Evolutionary conservation across 1,140 invertebrate species (phyloP).

Genomic region (Radopholus similis): DNA sequence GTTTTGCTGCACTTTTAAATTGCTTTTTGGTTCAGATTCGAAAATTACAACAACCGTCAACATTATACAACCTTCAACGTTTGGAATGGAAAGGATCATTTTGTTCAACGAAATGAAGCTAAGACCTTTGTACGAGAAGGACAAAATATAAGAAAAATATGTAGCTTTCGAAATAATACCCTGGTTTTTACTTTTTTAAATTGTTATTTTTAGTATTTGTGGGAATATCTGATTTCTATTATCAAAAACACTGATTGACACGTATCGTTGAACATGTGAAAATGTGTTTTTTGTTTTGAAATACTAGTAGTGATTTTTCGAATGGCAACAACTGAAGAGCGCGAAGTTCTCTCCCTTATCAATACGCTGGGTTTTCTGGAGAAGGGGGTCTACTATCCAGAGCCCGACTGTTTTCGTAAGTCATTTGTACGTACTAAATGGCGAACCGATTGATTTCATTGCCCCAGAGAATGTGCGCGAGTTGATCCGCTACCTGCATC

Average conservation of each 20-base stretch:
- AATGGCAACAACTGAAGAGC: neutral
- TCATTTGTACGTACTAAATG: conserved; percentile 3
- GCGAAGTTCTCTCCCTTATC: conserved; percentile 36
- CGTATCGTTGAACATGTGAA: neutral
- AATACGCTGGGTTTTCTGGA: conserved; percentile 34
- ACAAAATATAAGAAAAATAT: too few species aligned
- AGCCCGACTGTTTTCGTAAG: conserved; percentile 38
- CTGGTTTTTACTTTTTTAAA: neutral
- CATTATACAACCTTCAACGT: neutral
- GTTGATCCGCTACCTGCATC: conserved; percentile 30
- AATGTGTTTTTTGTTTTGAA: neutral
- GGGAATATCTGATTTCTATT: too few species aligned
- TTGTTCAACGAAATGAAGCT: conserved; percentile 6
- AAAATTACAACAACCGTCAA: neutral
- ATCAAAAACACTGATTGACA: too few species aligned
- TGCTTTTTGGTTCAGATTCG: neutral
- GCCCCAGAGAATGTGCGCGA: conserved; percentile 37
- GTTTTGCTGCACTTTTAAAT: neutral
- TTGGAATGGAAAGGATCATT: conserved; percentile 15
- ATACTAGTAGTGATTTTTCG: neutral
- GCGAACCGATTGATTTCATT: neutral
- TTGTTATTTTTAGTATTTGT: too few species aligned
- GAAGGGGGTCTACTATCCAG: conserved; percentile 31
- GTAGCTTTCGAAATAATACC: neutral
- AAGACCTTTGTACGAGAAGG: too few species aligned